Conservation (phyloP, 2,113 vertebrate species). For the Bambusicola thoracicus region DNA sequence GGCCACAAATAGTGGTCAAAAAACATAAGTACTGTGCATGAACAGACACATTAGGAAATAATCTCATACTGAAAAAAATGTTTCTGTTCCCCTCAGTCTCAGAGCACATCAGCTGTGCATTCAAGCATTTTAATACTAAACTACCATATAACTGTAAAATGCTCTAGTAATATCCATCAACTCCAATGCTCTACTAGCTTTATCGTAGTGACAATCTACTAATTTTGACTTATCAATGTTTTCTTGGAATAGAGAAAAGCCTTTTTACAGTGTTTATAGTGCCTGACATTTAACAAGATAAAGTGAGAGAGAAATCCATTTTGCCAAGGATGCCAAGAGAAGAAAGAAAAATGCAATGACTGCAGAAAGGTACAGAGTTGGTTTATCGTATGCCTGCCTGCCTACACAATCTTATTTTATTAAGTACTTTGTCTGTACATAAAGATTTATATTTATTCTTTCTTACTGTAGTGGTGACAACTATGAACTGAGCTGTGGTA, state of each 20-base stretch:
- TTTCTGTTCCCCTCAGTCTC: rapidly evolving
- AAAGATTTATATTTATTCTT: slow-evolving; percentile 26
- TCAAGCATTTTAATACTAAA: neutral
- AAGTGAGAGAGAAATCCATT: neutral
- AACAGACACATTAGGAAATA: neutral
- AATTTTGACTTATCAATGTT: neutral
- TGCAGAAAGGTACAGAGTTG: neutral
- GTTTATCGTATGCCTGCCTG: slow-evolving; percentile 13
- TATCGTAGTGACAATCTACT: neutral
- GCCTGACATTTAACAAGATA: neutral
- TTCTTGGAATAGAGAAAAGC: neutral
- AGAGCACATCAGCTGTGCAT: neutral
- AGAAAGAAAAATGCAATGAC: neutral
- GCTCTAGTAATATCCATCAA: neutral
- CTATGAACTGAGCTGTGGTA: neutral
- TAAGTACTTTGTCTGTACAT: slow-evolving; percentile 1
- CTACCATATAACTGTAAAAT: neutral
- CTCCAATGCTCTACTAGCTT: neutral
- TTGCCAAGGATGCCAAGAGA: neutral
- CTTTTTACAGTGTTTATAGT: neutral
- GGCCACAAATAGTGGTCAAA: neutral
- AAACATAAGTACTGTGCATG: neutral
- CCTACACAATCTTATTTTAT: neutral
- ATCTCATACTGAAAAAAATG: neutral
- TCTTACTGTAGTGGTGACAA: slow-evolving; percentile 1